Evolutionary conservation across 2,797 vertebrate genomes (phyloP).

Genomic region (Phataginus tetradactyla): DNA sequence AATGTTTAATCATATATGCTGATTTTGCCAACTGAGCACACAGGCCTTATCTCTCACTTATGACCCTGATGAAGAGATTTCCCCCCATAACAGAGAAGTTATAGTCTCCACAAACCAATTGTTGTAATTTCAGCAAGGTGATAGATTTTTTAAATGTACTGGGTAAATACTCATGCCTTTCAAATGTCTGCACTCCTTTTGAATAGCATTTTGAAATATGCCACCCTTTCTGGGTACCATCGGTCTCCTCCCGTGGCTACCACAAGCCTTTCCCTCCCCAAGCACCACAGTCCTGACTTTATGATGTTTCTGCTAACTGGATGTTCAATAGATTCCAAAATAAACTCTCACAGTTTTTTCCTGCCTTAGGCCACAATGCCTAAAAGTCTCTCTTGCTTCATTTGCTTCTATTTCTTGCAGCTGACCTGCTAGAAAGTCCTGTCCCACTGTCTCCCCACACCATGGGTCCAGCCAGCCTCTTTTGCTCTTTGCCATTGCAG

Average conservation of each 20-base stretch:
- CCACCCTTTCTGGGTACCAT: not conserved
- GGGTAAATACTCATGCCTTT: not conserved
- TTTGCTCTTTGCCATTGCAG: not conserved
- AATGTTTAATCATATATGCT: not conserved
- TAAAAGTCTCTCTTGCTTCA: not conserved
- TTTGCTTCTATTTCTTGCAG: not conserved
- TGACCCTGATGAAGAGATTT: not conserved
- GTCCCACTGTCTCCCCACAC: not conserved
- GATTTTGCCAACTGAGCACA: not conserved
- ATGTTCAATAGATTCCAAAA: not conserved
- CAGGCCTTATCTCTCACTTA: not conserved
- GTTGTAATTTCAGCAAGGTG: not conserved
- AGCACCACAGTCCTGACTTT: not conserved
- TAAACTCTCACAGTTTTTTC: not conserved
- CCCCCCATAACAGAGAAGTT: not conserved
- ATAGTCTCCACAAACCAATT: not conserved
- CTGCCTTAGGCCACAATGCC: not conserved
- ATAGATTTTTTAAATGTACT: not conserved
- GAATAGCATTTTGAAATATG: not conserved
- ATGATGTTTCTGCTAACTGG: not conserved
- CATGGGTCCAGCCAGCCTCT: too few relatives aligned
- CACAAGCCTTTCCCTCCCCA: not conserved
- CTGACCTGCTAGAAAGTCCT: not conserved
- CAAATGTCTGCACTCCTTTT: not conserved
- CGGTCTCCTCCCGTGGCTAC: not conserved